Evolutionary conservation across 2,888 invertebrate genomes (phyloP), one percentile per base, ranked within the genome.

Genomic region (Heliconius sara): DNA sequence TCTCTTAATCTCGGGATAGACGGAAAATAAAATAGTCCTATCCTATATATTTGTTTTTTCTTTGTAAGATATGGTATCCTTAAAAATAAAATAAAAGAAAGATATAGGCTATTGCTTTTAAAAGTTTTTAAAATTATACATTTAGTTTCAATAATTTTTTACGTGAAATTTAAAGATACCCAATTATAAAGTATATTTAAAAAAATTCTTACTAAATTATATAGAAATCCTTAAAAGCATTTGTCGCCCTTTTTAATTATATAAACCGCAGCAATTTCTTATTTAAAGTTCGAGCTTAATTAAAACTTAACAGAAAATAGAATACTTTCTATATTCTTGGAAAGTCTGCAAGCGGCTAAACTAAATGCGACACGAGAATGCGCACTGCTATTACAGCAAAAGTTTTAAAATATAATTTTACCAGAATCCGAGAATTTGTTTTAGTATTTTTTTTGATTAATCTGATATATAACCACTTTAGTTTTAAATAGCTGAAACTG

Each of bases 281-380:
- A 52, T 72, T 72, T 22, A 27, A 72, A 72, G 52, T 72, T 57
- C 27, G 30, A 72, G 30, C 68, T 57, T 72, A 72, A 72, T 72
- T 72, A 57, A 72, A 72, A 72, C 72, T 22, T 72, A 57, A 72
- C 27, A 52, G 52, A 72, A 30, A 57, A 72, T 72, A 30, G 22
- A 57, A 57, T 72, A 57, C 72, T 30, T 72, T 57, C 30, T 57
- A 57, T 72, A 72, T 72, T 52, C 30, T 72, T 72, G 57, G 22
- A 30, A 72, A 72, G 22, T 57, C 52, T 22, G 52, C 30, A 52
- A 57, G 72, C 52, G 22, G 12, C 22, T 30, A 71, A 47, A 27
- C 71, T 47, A 47, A 52, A 71, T 47, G 71, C 71, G 47, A 71
- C 71, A 71, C 71, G 47, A 52, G 47, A 71, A 71, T 3, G 71